Base-by-base conservation (phyloP, 2,888 invertebrate species). In the Isotomurus palustris region DNA sequence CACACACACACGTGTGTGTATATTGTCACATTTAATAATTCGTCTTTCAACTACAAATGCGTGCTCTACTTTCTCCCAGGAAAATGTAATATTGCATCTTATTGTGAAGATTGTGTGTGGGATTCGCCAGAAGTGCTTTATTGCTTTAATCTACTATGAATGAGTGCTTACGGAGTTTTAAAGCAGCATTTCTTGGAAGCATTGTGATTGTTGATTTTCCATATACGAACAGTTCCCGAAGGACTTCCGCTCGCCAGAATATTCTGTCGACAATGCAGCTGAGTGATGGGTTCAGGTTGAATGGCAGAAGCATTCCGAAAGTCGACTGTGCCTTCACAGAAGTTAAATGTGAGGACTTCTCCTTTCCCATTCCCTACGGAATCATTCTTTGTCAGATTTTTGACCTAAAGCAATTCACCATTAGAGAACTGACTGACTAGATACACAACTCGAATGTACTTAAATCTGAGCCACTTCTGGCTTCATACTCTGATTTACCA, bases 351-450 rank as follows among this genome's bases (percentile, higher is more conserved):
- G 10, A 53, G 59, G 5, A 62, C 51, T 27, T 62, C 56, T 25
- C 62, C 62, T 22, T 40, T 36, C 10, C 55, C 58, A 29, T 58
- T 60, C 22, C 65, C 65, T 40, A 56, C 32, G 10, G 56, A 53
- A 29, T 44, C n/a, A n/a, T n/a, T n/a, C n/a, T n/a, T n/a, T n/a
- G n/a, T n/a, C n/a, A n/a, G n/a, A n/a, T n/a, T n/a, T n/a, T n/a
- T n/a, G n/a, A n/a, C n/a, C n/a, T n/a, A n/a, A n/a, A n/a, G n/a
- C n/a, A n/a, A n/a, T n/a, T n/a, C n/a, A n/a, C n/a, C n/a, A n/a
- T n/a, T n/a, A n/a, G n/a, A n/a, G n/a, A n/a, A n/a, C n/a, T n/a
- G n/a, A n/a, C n/a, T n/a, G n/a, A n/a, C n/a, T n/a, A n/a, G n/a
- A n/a, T n/a, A n/a, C n/a, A n/a, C n/a, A n/a, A n/a, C n/a, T n/a